These are phyloP conservation scores for Lycodopsis pacificus DNA, from an alignment of 2,797 vertebrate genomes.

Conservation along the genomic window DNA sequence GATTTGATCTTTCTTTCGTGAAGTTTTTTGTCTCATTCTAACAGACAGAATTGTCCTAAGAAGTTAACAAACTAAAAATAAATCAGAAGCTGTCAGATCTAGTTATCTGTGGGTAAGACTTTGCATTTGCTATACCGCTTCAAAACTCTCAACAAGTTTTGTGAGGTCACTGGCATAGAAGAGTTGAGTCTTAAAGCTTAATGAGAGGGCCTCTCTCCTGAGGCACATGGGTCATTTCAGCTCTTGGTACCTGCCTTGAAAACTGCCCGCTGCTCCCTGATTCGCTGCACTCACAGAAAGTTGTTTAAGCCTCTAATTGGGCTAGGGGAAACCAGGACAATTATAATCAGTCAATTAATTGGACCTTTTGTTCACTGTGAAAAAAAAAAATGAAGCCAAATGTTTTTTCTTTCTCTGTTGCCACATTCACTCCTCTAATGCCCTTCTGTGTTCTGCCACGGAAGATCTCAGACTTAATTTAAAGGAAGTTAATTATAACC, in stretches of 20 bases:
- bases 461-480: constrained; percentile 41
- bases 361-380: constrained; percentile 77
- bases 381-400: constrained; percentile 49
- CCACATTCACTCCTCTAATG: constrained; percentile 37
- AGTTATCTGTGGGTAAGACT: constrained; percentile 9
- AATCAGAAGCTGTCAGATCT: constrained; percentile 15
- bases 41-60: neutral
- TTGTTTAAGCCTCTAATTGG: constrained; percentile 77
- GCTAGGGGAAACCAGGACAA: constrained; percentile 71
- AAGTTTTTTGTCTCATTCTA: neutral
- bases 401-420: constrained; percentile 33
- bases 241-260: constrained; percentile 68
- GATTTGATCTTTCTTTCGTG: constrained; percentile 9
- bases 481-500: constrained; percentile 67
- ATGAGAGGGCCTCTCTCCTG: constrained; percentile 73
- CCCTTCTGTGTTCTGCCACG: constrained; percentile 40
- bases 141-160: constrained; percentile 54
- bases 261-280: constrained; percentile 51
- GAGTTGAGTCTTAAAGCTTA: constrained; percentile 66
- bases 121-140: constrained; percentile 14
- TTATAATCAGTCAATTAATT: constrained; percentile 81
- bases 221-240: constrained; percentile 70
- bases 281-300: constrained; percentile 60
- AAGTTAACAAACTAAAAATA: constrained; percentile 9
- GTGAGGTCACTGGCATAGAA: constrained; percentile 52